A percentile compares a stretch with the other conserved stretches of the same genome.
Conservation (phyloP, 2,797 vertebrate genomes). For the Parotocinclus haroldoi region DNA sequence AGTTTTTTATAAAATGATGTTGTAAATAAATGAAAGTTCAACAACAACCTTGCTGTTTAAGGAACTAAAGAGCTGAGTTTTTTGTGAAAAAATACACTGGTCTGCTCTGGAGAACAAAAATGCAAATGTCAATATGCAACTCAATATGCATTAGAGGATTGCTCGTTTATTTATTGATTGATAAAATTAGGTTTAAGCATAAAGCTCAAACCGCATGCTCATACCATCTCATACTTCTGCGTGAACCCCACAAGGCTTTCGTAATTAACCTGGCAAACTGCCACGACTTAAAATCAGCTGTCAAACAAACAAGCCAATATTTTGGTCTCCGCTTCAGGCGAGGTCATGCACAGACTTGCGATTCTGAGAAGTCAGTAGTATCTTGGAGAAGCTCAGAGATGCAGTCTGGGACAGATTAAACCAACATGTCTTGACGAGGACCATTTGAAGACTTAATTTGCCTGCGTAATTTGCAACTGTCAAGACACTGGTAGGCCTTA, state of each 20-base stretch:
- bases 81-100: too few relatives aligned
- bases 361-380: constrained; percentile 9
- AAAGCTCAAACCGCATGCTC: too few relatives aligned
- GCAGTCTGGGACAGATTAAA: neutral
- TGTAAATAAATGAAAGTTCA: too few relatives aligned
- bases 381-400: neutral
- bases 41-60: too few relatives aligned
- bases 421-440: constrained; percentile 7
- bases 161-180: too few relatives aligned
- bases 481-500: neutral
- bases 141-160: too few relatives aligned
- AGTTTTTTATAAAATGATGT: too few relatives aligned
- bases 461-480: constrained; percentile 18
- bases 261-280: constrained; percentile 6
- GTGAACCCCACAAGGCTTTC: neutral
- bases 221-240: neutral
- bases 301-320: constrained; percentile 17
- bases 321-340: constrained; percentile 9
- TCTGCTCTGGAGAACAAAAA: too few relatives aligned
- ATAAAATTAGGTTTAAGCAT: too few relatives aligned
- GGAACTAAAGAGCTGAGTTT: too few relatives aligned
- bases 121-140: too few relatives aligned
- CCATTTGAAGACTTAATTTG: constrained; percentile 13
- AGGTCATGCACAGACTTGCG: constrained; percentile 19
- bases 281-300: constrained; percentile 6